Conservation (phyloP, 2,113 vertebrate genomes). For the Neopipo cinnamomea region DNA sequence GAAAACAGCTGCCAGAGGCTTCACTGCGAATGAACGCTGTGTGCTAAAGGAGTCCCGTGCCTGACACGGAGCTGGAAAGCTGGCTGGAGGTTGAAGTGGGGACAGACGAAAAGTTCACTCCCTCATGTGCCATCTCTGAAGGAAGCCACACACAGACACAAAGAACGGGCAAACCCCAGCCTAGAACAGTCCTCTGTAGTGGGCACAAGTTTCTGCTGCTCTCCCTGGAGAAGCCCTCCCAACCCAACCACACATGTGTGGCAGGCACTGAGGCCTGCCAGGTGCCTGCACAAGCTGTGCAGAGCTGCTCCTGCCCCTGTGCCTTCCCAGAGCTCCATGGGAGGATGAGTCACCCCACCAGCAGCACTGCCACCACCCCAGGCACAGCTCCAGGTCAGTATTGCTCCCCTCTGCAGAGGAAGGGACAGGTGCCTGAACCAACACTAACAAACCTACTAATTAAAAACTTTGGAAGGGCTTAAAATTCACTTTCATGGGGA, state of each 20-base stretch:
- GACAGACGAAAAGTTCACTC: not conserved
- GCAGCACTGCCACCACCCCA: not conserved
- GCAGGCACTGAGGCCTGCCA: accelerated
- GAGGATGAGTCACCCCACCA: not conserved
- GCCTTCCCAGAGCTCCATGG: not conserved
- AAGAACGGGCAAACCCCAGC: not conserved
- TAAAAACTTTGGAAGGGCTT: not conserved
- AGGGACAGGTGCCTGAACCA: not conserved
- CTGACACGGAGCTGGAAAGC: conserved; percentile 13
- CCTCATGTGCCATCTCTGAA: not conserved
- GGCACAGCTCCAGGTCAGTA: not conserved
- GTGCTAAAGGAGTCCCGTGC: conserved; percentile 34
- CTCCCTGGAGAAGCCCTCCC: not conserved
- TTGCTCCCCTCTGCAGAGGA: not conserved
- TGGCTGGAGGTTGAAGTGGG: not conserved
- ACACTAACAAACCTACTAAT: not conserved
- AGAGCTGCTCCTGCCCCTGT: not conserved
- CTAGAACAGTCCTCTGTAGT: not conserved
- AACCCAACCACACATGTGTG: not conserved
- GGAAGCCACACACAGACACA: not conserved
- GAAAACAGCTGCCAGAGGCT: conserved; percentile 61
- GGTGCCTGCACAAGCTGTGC: not conserved
- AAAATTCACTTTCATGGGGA: not conserved
- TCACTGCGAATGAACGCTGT: not conserved
- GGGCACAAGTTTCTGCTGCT: not conserved